phyloP scores from a whole-genome alignment of 1,140 invertebrate species.

The Pantala flavescens region DNA sequence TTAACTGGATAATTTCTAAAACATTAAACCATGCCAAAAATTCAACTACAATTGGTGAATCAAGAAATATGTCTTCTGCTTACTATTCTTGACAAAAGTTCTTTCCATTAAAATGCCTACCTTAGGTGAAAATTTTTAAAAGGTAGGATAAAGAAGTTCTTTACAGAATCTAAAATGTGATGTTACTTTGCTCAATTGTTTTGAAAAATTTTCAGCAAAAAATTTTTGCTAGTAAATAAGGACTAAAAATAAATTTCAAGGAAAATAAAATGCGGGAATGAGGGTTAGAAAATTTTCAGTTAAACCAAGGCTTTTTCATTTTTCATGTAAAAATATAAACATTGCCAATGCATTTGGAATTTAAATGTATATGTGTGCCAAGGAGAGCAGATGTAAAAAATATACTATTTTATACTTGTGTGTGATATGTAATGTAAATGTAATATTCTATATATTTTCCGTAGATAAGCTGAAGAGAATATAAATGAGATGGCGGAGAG shows the following conservation, averaged over 20 bases:
- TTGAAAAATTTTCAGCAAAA: neutral
- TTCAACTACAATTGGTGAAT: too few relatives aligned
- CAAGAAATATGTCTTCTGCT: too few relatives aligned
- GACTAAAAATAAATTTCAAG: neutral
- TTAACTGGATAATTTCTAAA: neutral
- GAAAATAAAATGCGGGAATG: neutral
- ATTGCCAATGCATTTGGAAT: slow-evolving; percentile 2
- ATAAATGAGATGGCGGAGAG: neutral
- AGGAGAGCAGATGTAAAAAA: slow-evolving; percentile 2
- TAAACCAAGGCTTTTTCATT: slow-evolving; percentile 10
- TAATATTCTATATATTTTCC: slow-evolving; percentile 11
- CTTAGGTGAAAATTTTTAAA: too few relatives aligned
- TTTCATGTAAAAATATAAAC: slow-evolving; percentile 1
- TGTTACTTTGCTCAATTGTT: slow-evolving; percentile 3
- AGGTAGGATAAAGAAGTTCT: too few relatives aligned
- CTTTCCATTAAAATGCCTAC: too few relatives aligned
- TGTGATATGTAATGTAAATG: slow-evolving; percentile 10
- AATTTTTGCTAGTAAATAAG: neutral
- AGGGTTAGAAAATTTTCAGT: slow-evolving; percentile 1
- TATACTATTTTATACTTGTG: neutral
- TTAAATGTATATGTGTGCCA: slow-evolving; percentile 3
- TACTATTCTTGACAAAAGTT: too few relatives aligned
- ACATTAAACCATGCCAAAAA: too few relatives aligned
- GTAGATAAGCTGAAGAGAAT: slow-evolving; percentile 2
- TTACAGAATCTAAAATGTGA: neutral